Conservation (phyloP, 2,888 invertebrate genomes). For the Archaeoteleia sp. region DNA sequence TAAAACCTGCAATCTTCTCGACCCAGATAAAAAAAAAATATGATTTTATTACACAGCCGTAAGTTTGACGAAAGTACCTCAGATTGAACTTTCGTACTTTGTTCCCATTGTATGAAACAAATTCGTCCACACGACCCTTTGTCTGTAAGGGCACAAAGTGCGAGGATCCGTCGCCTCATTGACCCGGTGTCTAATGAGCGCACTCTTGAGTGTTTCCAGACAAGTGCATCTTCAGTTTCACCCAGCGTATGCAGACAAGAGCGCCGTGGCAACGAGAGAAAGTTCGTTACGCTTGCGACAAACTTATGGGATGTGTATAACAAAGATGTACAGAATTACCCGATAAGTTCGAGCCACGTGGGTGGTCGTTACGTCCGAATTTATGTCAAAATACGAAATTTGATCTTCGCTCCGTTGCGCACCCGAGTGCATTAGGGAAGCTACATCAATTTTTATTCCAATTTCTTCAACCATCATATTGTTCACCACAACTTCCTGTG, state of each 20-base stretch:
- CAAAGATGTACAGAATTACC: no score
- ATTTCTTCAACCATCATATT: no score
- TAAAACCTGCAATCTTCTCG: no score
- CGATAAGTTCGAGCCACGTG: no score
- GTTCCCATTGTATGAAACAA: conserved; percentile 30
- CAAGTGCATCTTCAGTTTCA: conserved; percentile 54
- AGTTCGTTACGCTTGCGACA: background rate
- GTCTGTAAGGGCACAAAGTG: conserved; percentile 34
- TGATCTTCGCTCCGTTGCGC: no score
- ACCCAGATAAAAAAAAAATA: no score
- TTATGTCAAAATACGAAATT: no score
- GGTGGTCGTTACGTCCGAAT: no score
- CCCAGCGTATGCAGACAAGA: conserved; percentile 33
- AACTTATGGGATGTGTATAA: background rate
- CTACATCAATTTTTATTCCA: no score
- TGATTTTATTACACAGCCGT: no score
- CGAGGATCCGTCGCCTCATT: conserved; percentile 62
- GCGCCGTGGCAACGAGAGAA: conserved; percentile 12
- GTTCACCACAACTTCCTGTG: no score
- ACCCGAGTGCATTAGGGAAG: no score
- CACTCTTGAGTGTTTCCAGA: conserved; percentile 62
- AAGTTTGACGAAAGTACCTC: background rate
- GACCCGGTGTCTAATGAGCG: conserved; percentile 69
- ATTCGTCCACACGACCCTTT: conserved; percentile 39
- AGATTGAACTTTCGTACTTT: conserved; percentile 10